These are phyloP conservation scores for Rhabdophis nuchalis DNA, from an alignment of 2,797 vertebrate species.

Conservation along the genomic window DNA sequence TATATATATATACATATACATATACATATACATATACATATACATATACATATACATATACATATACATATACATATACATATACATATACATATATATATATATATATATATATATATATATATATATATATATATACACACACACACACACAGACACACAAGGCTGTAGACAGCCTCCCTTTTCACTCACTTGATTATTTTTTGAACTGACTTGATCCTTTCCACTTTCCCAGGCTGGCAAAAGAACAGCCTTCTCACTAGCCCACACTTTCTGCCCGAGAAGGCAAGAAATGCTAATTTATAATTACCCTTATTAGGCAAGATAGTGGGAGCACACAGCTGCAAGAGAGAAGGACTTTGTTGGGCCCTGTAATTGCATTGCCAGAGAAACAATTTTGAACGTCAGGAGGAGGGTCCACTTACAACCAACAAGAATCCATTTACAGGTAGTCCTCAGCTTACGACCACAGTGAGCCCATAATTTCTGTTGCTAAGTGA, in stretches of 20 bases:
- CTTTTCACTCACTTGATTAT: not conserved
- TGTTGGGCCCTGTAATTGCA: not conserved
- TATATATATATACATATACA: not conserved
- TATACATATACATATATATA: too few species aligned
- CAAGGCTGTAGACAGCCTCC: not conserved
- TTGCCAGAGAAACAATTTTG: not conserved
- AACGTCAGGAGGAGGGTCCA: not conserved
- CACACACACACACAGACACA: not conserved
- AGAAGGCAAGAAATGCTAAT: not conserved
- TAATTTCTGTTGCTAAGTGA: too few species aligned
- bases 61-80: too few species aligned
- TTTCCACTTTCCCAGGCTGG: not conserved
- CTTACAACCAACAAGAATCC: not conserved
- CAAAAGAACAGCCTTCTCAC: not conserved
- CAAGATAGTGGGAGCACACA: constrained; percentile 1
- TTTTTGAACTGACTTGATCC: not conserved
- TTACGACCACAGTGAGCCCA: not conserved
- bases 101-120: too few species aligned
- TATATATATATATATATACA: not conserved
- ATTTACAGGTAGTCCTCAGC: not conserved
- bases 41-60: too few species aligned
- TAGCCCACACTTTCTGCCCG: not conserved
- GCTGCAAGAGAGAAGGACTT: constrained; percentile 1
- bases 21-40: too few species aligned
- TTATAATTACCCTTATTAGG: constrained; percentile 14